Evolutionary conservation across 2,888 invertebrate species (phyloP).

Genomic region (Cephus pygmeus): DNA sequence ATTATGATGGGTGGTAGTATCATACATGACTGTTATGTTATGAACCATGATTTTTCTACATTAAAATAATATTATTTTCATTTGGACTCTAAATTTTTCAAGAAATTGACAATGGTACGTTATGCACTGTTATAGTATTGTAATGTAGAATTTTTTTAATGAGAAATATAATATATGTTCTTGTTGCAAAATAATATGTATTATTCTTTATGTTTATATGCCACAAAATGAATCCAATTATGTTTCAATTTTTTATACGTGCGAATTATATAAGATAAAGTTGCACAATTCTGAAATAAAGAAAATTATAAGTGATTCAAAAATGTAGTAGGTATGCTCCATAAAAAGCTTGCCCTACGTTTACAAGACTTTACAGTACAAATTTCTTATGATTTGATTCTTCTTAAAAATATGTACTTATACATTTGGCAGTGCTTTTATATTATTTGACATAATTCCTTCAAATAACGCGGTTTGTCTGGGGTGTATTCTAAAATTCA

Average conservation of each 20-base stretch:
- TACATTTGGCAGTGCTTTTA: neutral
- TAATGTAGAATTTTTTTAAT: neutral
- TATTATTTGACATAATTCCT: neutral
- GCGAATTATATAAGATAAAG: neutral
- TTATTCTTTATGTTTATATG: neutral
- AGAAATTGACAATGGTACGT: neutral
- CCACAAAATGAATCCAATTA: neutral
- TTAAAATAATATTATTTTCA: too few species aligned
- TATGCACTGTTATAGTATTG: neutral
- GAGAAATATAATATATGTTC: neutral
- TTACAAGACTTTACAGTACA: neutral
- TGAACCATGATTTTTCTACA: too few species aligned
- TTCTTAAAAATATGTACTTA: neutral
- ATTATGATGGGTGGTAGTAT: too few species aligned
- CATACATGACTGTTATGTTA: too few species aligned
- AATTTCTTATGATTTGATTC: neutral
- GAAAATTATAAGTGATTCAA: neutral
- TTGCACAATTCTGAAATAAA: neutral
- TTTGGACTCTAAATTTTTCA: neutral
- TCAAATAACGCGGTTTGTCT: neutral
- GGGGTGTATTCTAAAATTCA: too few species aligned
- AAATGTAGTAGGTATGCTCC: neutral
- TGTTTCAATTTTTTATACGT: neutral
- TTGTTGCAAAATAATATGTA: neutral
- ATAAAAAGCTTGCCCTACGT: neutral